Base-by-base conservation (phyloP, 1,140 invertebrate species). In the Sweltsa coloradensis region DNA sequence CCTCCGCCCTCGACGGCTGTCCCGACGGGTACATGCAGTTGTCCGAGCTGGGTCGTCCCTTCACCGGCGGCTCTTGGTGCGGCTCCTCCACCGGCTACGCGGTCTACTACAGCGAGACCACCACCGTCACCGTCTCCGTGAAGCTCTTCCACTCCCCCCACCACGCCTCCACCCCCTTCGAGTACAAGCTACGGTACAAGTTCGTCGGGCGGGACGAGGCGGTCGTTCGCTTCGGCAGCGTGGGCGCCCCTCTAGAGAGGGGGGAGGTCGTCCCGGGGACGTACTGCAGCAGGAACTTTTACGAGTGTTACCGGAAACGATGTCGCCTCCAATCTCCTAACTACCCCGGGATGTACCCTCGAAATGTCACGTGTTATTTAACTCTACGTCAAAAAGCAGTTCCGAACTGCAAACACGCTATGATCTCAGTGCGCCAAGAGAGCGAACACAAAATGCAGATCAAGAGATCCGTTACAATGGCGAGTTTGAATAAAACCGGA, bases 281-380 rank as follows among this genome's bases (percentile, higher is more conserved):
- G 3, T 88, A 89, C 66, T 91, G 88, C 64, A 87, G 85, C 34
- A 73, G 86, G 41, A 84, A 86, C 53, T 89, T 89, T 57, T 84
- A 90, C 64, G 84, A 89, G 58, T 91, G 87, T 57, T 85, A 89
- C 62, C 56, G 60, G 34, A 51, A 54, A 25, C 54, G 61, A 9
- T 90, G 87, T 58, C 75, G 83, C 24, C 66, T 90, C 25, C 88
- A 90, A 65, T 81, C 78, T 42, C 88, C 89, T n/a, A 91, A 92
- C 65, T 92, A 89, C 64, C 89, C 89, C 0, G 88, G 88, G 13
- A 84, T 91, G 70, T 92, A 92, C 66, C 89, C 87, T 1, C 72
- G 85, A 34, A 89, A 92, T 61, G 84, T 88, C 3, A 86, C 83
- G 7, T 90, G 86, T 60, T 78, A 83, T 56, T 83, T 85, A 69